These are phyloP conservation scores for Thecophora atra DNA, from an alignment of 2,888 invertebrate genomes.

Conservation along the genomic window DNA sequence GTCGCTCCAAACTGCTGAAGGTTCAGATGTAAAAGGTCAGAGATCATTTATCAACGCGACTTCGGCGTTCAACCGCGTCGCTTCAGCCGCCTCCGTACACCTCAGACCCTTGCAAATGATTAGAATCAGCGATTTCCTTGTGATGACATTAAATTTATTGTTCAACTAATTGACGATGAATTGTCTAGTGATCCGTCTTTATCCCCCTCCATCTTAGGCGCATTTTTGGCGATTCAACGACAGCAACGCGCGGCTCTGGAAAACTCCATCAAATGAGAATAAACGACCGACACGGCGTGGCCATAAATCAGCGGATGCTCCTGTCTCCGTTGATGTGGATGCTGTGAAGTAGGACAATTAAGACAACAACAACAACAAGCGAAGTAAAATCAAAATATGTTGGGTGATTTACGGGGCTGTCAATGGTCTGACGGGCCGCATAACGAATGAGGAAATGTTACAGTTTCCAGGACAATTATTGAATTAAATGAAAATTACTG, in stretches of 20 bases:
- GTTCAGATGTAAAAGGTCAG: too few relatives aligned
- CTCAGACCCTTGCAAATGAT: too few relatives aligned
- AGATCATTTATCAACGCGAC: too few relatives aligned
- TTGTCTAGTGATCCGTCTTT: neutral
- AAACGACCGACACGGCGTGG: slow-evolving; percentile 31
- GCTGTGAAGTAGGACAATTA: slow-evolving; percentile 4
- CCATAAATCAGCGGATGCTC: slow-evolving; percentile 28
- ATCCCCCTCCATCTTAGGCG: neutral
- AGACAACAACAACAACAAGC: slow-evolving; percentile 10
- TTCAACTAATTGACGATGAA: too few relatives aligned
- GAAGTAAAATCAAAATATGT: slow-evolving; percentile 5
- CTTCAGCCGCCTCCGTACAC: neutral
- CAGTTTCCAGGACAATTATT: slow-evolving; percentile 30
- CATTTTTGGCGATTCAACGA: slow-evolving; percentile 23
- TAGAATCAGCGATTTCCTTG: too few relatives aligned
- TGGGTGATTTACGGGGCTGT: slow-evolving; percentile 28
- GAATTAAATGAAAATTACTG: slow-evolving; percentile 13
- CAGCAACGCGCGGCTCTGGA: slow-evolving; percentile 11
- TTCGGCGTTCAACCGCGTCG: neutral
- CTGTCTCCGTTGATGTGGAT: neutral
- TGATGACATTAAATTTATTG: too few relatives aligned
- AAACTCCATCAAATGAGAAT: slow-evolving; percentile 21
- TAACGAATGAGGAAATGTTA: slow-evolving; percentile 29
- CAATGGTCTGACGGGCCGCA: slow-evolving; percentile 24
- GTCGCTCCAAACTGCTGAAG: too few relatives aligned